A percentile compares a stretch with the other conserved stretches of the same genome.
These are phyloP conservation scores for Phoxinus phoxinus DNA, from an alignment of 2,113 vertebrate genomes.

Conservation along the genomic window DNA sequence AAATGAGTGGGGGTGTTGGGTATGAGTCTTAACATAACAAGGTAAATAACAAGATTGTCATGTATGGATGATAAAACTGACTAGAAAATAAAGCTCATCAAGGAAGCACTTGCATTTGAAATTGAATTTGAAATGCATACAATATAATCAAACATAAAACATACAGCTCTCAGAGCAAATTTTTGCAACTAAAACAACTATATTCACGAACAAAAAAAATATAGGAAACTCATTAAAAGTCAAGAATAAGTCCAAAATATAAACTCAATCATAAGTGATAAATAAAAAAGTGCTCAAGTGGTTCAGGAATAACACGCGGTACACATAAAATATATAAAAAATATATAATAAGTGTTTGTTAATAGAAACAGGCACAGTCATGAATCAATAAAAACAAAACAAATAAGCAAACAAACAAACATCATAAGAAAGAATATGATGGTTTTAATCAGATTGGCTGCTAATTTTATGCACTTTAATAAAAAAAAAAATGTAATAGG, in stretches of 20 bases:
- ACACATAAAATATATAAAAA: background rate
- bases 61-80: background rate
- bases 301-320: background rate
- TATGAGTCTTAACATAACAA: background rate
- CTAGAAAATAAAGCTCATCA: background rate
- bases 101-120: background rate
- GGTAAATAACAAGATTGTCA: conserved; percentile 7
- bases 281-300: conserved; percentile 16
- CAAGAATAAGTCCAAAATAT: background rate
- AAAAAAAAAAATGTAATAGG: conserved; percentile 2
- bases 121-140: conserved; percentile 4
- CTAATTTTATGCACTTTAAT: background rate
- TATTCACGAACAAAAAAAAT: background rate
- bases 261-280: background rate
- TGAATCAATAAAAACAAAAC: background rate
- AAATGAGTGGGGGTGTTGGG: background rate
- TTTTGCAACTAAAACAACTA: background rate
- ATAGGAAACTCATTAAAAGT: conserved; percentile 1
- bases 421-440: background rate
- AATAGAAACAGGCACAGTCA: conserved; percentile 30
- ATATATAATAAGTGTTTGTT: background rate
- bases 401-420: background rate
- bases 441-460: background rate
- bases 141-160: conserved; percentile 11
- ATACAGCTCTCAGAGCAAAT: background rate